phyloP scores from a whole-genome alignment of 1,140 invertebrate genomes.

The Sinonovacula constricta region DNA sequence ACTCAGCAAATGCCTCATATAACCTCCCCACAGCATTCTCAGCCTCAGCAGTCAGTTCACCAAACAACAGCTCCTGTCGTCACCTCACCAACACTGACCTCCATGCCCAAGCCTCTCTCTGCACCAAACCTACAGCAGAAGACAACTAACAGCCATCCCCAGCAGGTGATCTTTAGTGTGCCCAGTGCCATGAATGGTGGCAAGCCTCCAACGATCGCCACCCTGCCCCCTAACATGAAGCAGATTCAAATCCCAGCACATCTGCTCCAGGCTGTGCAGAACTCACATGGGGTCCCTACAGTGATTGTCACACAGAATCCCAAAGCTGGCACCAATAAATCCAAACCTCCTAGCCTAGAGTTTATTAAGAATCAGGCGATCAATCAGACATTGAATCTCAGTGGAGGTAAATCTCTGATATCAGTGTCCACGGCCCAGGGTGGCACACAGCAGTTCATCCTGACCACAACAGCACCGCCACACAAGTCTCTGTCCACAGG shows the following conservation, averaged over 20 bases:
- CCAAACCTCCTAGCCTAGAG: slow-evolving; percentile 55
- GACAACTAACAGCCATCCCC: slow-evolving; percentile 61
- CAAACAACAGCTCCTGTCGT: too few relatives aligned
- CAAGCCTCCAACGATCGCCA: slow-evolving; percentile 25
- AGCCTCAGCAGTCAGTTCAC: too few relatives aligned
- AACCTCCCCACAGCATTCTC: too few relatives aligned
- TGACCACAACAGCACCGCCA: slow-evolving; percentile 53
- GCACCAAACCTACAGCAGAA: too few relatives aligned
- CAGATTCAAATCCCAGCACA: slow-evolving; percentile 59
- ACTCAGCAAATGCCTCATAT: too few relatives aligned
- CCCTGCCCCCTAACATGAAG: slow-evolving; percentile 46
- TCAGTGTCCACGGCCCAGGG: slow-evolving; percentile 48
- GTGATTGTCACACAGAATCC: slow-evolving; percentile 55
- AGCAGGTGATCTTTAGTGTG: slow-evolving; percentile 53
- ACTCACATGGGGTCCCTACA: slow-evolving; percentile 55
- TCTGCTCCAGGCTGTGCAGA: slow-evolving; percentile 56
- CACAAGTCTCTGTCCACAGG: slow-evolving; percentile 52
- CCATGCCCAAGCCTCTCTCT: too few relatives aligned
- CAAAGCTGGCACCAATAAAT: slow-evolving; percentile 21
- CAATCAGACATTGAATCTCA: slow-evolving; percentile 64
- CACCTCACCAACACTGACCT: too few relatives aligned
- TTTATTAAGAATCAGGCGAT: slow-evolving; percentile 62
- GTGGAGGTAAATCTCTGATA: slow-evolving; percentile 57
- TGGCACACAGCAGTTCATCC: slow-evolving; percentile 56
- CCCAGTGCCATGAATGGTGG: slow-evolving; percentile 18